Percentiles rank a stretch among this genome's conserved stretches.
phyloP scores from a whole-genome alignment of 2,888 invertebrate species.

The Sminthurinus aureus region DNA sequence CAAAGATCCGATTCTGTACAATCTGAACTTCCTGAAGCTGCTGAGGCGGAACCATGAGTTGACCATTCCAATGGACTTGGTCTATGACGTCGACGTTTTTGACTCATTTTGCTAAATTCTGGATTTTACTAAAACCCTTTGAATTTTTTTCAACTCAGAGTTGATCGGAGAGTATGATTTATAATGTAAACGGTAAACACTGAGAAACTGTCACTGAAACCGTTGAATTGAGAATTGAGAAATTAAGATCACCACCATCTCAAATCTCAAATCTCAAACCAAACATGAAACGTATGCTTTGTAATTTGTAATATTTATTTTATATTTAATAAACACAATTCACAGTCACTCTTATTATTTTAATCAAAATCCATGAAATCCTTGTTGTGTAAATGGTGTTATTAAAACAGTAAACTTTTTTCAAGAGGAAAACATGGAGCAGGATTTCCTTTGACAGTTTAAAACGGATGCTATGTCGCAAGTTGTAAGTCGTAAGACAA shows the following conservation, averaged over 20 bases:
- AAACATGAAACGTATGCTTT: too few relatives aligned
- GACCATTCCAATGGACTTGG: constrained; percentile 49
- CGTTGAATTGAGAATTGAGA: too few relatives aligned
- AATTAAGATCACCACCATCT: too few relatives aligned
- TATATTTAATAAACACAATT: background rate
- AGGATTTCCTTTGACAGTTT: background rate
- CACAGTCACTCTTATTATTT: background rate
- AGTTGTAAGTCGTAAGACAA: background rate
- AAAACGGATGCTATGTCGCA: background rate
- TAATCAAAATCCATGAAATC: background rate
- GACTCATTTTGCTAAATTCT: constrained; percentile 43
- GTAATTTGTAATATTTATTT: too few relatives aligned
- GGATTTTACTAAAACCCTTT: background rate
- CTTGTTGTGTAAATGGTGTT: background rate
- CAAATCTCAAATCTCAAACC: too few relatives aligned
- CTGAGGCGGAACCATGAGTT: constrained; percentile 37
- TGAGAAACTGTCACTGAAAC: too few relatives aligned
- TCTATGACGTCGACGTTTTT: constrained; percentile 43
- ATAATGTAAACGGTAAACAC: too few relatives aligned
- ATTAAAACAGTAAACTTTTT: background rate
- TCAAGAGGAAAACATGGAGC: background rate
- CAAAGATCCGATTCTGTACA: constrained; percentile 13
- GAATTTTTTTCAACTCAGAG: too few relatives aligned
- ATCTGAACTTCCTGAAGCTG: constrained; percentile 45
- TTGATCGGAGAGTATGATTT: too few relatives aligned